Percentiles rank a stretch among this genome's conserved stretches.
Conservation (phyloP, 1,140 invertebrate genomes). For the Kradibia gibbosae region DNA sequence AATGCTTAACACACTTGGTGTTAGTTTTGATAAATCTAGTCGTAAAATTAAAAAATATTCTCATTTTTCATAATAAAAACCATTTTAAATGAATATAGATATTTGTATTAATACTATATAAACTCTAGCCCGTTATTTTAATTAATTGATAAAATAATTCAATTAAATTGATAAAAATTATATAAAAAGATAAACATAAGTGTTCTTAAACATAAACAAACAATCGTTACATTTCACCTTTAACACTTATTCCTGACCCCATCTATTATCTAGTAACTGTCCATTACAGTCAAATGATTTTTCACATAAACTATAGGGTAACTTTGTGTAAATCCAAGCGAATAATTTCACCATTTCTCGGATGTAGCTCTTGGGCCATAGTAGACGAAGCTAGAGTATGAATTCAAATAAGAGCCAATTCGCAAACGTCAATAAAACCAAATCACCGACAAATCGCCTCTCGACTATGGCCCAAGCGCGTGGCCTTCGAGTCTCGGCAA, state of each 20-base stretch:
- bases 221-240: background rate
- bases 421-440: slow-evolving; percentile 42
- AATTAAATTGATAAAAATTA: too few relatives aligned
- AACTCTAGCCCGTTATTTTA: too few relatives aligned
- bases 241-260: background rate
- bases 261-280: slow-evolving; percentile 14
- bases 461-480: background rate
- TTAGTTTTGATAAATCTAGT: background rate
- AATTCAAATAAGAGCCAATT: slow-evolving; percentile 47
- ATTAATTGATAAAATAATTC: too few relatives aligned
- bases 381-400: slow-evolving; percentile 9
- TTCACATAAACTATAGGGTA: slow-evolving; percentile 1
- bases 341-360: slow-evolving; percentile 12
- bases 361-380: background rate
- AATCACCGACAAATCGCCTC: slow-evolving; percentile 45
- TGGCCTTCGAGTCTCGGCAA: background rate
- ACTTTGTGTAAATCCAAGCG: slow-evolving; percentile 30
- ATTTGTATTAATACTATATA: too few relatives aligned
- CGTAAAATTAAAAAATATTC: too few relatives aligned
- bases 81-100: too few relatives aligned
- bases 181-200: too few relatives aligned
- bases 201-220: too few relatives aligned
- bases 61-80: too few relatives aligned
- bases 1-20: too few relatives aligned
- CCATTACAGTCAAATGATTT: slow-evolving; percentile 34